Conservation (phyloP, 2,113 vertebrate genomes). For the Scartelaos histophorus region DNA sequence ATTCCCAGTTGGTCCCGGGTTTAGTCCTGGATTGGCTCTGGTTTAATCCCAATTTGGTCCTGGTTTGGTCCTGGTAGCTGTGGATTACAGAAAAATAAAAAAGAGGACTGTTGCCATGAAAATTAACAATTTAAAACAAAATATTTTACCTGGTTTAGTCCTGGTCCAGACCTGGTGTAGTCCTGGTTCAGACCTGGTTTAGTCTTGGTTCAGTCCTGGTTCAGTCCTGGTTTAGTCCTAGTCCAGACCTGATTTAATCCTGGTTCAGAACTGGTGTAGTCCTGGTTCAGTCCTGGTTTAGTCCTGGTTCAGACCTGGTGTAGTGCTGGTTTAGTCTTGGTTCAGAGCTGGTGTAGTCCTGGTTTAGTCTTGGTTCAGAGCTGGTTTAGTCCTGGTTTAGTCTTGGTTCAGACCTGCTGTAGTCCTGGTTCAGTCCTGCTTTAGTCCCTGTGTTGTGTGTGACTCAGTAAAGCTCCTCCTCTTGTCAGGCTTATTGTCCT, state of each 20-base stretch:
- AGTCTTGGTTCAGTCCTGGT: not conserved
- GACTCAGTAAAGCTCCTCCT: not conserved
- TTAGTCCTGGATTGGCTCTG: not conserved
- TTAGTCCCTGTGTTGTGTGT: not conserved
- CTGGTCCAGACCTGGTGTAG: not conserved
- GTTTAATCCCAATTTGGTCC: not conserved
- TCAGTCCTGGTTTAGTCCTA: not conserved
- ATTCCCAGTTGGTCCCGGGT: too few relatives aligned
- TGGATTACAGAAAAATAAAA: too few relatives aligned
- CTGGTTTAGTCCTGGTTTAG: not conserved
- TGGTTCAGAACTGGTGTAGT: not conserved
- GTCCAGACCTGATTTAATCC: not conserved
- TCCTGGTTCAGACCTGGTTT: not conserved
- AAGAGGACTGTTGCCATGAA: too few relatives aligned
- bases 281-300: not conserved
- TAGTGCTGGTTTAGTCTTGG: not conserved
- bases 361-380: not conserved
- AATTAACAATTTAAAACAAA: too few relatives aligned
- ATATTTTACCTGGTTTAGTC: not conserved
- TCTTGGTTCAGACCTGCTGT: not conserved
- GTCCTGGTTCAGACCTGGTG: too few relatives aligned
- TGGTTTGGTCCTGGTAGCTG: too few relatives aligned
- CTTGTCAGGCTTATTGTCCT: not conserved
- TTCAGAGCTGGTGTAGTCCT: not conserved
- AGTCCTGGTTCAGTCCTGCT: not conserved